Evolutionary conservation across 1,140 invertebrate genomes (phyloP).

Genomic region (Drosophila nannoptera): DNA sequence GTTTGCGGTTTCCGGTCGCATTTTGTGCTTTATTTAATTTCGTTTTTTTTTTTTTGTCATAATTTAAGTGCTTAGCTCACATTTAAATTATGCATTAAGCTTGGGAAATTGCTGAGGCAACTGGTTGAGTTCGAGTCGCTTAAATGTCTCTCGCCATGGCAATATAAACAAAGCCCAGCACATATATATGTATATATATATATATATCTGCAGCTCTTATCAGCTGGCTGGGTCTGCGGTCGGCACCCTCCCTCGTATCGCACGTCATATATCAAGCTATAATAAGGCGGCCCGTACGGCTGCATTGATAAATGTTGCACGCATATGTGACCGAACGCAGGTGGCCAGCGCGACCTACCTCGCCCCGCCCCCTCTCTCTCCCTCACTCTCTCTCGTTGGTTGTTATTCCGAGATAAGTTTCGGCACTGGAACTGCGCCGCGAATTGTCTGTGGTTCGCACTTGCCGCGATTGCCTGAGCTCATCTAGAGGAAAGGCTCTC

Average conservation of each 20-base stretch:
- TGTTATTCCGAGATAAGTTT: too few relatives aligned
- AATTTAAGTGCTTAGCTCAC: slow-evolving; percentile 51
- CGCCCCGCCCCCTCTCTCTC: not conserved
- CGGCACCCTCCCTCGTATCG: slow-evolving; percentile 12
- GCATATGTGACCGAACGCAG: slow-evolving; percentile 57
- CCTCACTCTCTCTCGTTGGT: too few relatives aligned
- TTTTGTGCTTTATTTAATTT: slow-evolving; percentile 42
- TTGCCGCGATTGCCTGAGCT: too few relatives aligned
- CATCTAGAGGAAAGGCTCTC: too few relatives aligned
- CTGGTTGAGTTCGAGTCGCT: slow-evolving; percentile 9
- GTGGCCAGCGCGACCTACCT: slow-evolving; percentile 29
- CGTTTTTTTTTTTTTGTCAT: slow-evolving; percentile 26
- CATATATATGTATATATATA: too few relatives aligned
- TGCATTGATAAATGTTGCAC: slow-evolving; percentile 25
- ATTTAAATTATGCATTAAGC: slow-evolving; percentile 50
- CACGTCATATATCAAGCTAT: slow-evolving; percentile 36
- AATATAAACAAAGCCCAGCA: not conserved
- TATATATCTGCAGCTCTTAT: too few relatives aligned
- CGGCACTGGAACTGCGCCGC: too few relatives aligned
- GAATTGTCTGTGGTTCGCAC: too few relatives aligned
- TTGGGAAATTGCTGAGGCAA: slow-evolving; percentile 40
- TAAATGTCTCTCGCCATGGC: too few relatives aligned
- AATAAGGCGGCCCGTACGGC: slow-evolving; percentile 17
- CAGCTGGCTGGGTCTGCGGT: slow-evolving; percentile 19
- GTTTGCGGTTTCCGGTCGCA: slow-evolving; percentile 57